Conservation (phyloP, 2,888 invertebrate genomes). For the Metopia argyrocephala region DNA sequence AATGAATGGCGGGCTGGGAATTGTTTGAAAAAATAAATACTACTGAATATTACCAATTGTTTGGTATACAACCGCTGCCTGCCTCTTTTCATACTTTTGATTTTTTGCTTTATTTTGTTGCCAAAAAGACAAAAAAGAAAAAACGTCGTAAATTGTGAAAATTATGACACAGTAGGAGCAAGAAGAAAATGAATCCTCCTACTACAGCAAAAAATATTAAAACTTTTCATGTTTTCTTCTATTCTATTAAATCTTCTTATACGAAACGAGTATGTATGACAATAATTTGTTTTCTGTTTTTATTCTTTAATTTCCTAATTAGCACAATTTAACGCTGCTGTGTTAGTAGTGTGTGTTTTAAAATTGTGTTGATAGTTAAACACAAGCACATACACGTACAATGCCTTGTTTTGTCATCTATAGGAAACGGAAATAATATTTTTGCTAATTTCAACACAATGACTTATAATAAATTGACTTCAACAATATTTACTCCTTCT, state of each 20-base stretch:
- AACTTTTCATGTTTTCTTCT: background rate
- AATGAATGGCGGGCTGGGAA: background rate
- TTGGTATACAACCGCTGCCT: background rate
- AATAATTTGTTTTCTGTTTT: background rate
- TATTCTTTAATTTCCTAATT: background rate
- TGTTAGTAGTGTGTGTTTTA: background rate
- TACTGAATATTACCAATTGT: constrained; percentile 43
- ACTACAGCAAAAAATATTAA: background rate
- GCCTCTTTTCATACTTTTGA: too few species aligned
- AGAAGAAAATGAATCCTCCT: background rate
- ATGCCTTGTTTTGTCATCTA: background rate
- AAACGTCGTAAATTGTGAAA: background rate
- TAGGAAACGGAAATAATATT: constrained; percentile 49
- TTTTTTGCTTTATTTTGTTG: background rate
- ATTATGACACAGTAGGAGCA: background rate
- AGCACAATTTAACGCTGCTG: background rate
- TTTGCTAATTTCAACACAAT: constrained; percentile 31
- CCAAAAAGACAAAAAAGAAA: background rate
- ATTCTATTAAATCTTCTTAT: background rate
- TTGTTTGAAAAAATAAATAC: constrained; percentile 12
- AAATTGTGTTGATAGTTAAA: background rate
- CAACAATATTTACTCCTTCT: constrained; percentile 15
- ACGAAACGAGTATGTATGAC: too few species aligned
- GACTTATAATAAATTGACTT: too few species aligned
- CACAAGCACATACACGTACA: too few species aligned